These are phyloP conservation scores for Asteroscopus sphinx DNA, from an alignment of 2,888 invertebrate genomes.

Conservation along the genomic window DNA sequence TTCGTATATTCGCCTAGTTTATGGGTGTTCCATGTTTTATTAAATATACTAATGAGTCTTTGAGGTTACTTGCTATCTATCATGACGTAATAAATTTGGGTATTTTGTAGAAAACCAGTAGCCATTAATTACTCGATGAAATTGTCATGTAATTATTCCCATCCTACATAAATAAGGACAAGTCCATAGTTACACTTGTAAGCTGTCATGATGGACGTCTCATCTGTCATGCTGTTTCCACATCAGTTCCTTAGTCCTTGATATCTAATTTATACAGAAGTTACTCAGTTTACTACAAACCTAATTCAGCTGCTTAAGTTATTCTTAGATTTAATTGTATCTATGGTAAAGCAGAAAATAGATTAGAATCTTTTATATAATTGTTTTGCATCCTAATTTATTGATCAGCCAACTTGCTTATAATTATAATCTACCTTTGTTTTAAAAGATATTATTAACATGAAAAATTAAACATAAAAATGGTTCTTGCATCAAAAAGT, in stretches of 20 bases:
- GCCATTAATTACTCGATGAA: conserved; percentile 26
- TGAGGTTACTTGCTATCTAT: conserved; percentile 77
- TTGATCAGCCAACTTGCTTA: too few species aligned
- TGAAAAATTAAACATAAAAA: too few species aligned
- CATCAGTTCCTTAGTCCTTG: conserved; percentile 32
- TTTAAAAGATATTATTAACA: too few species aligned
- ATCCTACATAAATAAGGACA: conserved; percentile 6
- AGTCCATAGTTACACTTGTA: conserved; percentile 12
- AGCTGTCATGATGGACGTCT: conserved; percentile 39
- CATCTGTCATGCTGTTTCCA: conserved; percentile 26
- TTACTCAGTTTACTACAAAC: conserved; percentile 39
- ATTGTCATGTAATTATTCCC: conserved; percentile 22
- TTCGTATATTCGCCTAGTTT: conserved; percentile 33
- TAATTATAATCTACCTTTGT: too few species aligned
- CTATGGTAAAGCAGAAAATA: neutral
- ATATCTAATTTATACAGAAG: conserved; percentile 63
- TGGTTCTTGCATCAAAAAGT: too few species aligned
- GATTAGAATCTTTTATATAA: too few species aligned
- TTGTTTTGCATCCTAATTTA: too few species aligned
- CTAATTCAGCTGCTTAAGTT: conserved; percentile 3
- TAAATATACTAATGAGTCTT: conserved; percentile 56
- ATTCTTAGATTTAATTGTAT: conserved; percentile 15
- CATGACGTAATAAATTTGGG: conserved; percentile 74
- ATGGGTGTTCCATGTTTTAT: conserved; percentile 37
- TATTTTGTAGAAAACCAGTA: conserved; percentile 47